These are phyloP conservation scores for Lagopus leucura DNA, from an alignment of 2,113 vertebrate species.

Conservation along the genomic window DNA sequence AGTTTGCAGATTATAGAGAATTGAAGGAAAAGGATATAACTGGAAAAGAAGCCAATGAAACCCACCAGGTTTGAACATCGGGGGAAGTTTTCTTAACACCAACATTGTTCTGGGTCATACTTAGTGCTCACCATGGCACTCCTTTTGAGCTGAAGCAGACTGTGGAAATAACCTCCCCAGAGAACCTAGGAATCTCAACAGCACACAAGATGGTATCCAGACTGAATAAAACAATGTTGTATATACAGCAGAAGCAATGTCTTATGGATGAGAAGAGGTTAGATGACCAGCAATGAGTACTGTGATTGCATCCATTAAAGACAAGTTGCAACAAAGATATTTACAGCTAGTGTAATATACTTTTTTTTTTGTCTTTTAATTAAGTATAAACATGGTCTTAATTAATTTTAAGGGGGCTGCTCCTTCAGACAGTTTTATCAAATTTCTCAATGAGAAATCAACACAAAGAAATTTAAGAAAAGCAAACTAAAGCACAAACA, in stretches of 20 bases:
- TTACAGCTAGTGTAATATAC: neutral
- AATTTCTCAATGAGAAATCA: neutral
- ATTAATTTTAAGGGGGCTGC: neutral
- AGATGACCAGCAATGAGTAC: neutral
- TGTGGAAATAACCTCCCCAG: neutral
- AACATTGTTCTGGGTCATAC: conserved; percentile 4
- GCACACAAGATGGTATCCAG: neutral
- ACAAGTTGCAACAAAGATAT: neutral
- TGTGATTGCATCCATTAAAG: neutral
- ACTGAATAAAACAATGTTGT: neutral
- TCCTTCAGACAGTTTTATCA: neutral
- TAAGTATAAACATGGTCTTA: neutral
- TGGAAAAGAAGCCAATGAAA: neutral
- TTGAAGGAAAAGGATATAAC: neutral
- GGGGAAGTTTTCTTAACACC: conserved; percentile 5
- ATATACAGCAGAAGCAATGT: neutral
- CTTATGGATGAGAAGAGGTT: neutral
- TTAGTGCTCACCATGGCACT: neutral
- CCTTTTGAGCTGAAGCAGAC: neutral
- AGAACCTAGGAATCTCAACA: neutral
- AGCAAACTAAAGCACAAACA: neutral
- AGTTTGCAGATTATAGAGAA: neutral
- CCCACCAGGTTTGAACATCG: neutral
- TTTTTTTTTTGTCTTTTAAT: neutral
- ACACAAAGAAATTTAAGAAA: neutral